phyloP scores from a whole-genome alignment of 2,888 invertebrate species.

The Callosobruchus maculatus region DNA sequence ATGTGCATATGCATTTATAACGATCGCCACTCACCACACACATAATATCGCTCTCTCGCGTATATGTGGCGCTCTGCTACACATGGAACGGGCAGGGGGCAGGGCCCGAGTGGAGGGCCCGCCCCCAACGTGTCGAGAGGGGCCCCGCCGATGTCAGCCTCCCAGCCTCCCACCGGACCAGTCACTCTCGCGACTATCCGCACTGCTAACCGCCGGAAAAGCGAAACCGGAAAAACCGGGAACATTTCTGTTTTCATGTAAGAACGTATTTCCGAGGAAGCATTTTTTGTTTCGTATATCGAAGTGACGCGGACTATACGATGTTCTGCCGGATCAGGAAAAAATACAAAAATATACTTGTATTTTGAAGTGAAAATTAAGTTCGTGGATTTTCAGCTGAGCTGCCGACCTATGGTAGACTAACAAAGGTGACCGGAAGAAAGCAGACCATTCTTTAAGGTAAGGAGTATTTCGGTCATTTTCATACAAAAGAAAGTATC shows the following conservation, averaged over 20 bases:
- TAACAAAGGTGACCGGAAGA: too few species aligned
- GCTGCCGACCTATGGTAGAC: too few species aligned
- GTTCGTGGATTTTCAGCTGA: neutral
- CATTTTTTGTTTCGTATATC: too few species aligned
- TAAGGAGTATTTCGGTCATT: too few species aligned
- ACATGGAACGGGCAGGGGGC: neutral
- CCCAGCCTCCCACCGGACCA: neutral
- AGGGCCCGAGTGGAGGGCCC: neutral
- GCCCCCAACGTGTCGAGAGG: neutral
- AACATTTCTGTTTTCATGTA: too few species aligned
- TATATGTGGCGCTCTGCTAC: neutral
- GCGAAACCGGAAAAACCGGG: neutral
- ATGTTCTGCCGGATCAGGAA: neutral
- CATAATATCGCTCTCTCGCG: neutral
- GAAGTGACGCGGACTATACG: neutral
- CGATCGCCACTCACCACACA: neutral
- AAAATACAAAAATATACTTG: neutral
- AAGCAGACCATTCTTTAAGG: too few species aligned
- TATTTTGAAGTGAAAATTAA: neutral
- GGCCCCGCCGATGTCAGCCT: neutral
- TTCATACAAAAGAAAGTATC: too few species aligned
- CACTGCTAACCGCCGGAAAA: neutral
- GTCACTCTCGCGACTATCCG: neutral
- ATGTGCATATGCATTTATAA: too few species aligned
- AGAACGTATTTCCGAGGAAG: too few species aligned